Evolutionary conservation across 2,797 vertebrate genomes (phyloP).

Genomic region (Ctenosaura bakeri): DNA sequence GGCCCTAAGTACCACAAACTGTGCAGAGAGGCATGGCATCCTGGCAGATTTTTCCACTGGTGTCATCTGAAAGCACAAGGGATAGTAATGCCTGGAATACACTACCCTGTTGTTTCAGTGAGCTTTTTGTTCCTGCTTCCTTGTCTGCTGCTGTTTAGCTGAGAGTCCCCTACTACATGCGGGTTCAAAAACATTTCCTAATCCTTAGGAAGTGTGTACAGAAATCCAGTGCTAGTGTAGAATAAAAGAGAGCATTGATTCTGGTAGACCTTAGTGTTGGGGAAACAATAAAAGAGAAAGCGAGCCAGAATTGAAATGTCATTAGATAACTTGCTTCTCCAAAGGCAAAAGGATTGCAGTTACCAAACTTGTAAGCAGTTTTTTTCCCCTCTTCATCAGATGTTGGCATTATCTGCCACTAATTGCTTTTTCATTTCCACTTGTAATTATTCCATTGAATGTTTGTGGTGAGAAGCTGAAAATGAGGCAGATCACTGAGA

Average conservation of each 20-base stretch:
- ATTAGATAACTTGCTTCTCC: constrained; percentile 70
- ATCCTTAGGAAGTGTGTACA: constrained; percentile 76
- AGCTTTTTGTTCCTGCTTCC: not conserved
- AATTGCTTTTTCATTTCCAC: constrained; percentile 88
- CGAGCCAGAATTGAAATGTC: constrained; percentile 72
- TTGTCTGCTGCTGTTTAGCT: not conserved
- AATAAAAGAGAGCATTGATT: constrained; percentile 69
- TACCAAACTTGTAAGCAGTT: constrained; percentile 77
- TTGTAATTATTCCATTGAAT: constrained; percentile 86
- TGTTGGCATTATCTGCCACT: constrained; percentile 86
- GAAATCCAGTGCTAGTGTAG: constrained; percentile 64
- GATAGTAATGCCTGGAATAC: not conserved
- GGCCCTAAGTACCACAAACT: too few species aligned
- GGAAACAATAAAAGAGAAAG: constrained; percentile 72
- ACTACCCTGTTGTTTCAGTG: not conserved
- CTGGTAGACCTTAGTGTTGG: constrained; percentile 62
- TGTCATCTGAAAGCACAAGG: not conserved
- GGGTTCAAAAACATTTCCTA: constrained; percentile 67
- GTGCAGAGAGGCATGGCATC: too few species aligned
- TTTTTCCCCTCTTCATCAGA: constrained; percentile 82
- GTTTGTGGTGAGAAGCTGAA: constrained; percentile 87
- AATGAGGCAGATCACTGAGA: constrained; percentile 86
- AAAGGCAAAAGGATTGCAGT: constrained; percentile 74
- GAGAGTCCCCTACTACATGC: not conserved
- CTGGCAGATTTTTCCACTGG: not conserved